These are phyloP conservation scores for Marisa cornuarietis DNA, from an alignment of 1,140 invertebrate species.

Conservation along the genomic window DNA sequence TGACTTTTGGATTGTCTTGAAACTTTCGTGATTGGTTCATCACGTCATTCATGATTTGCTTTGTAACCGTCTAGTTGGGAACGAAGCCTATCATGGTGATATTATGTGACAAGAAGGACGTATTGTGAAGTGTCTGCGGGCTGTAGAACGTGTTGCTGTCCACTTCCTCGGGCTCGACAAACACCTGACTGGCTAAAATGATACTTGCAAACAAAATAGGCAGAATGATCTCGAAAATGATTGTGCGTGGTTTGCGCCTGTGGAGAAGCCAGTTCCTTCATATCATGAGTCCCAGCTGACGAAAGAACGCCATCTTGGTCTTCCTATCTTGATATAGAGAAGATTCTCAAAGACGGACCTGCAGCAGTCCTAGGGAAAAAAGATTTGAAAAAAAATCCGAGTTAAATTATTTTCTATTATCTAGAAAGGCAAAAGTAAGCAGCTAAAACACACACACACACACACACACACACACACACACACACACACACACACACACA, in stretches of 20 bases:
- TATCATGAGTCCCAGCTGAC: constrained; percentile 40
- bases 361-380: too few species aligned
- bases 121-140: constrained; percentile 9
- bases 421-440: too few species aligned
- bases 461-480: constrained; percentile 8
- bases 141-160: constrained; percentile 36
- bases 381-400: too few species aligned
- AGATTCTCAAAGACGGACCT: constrained; percentile 50
- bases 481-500: not conserved
- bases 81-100: constrained; percentile 18
- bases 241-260: constrained; percentile 39
- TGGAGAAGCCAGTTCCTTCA: constrained; percentile 57
- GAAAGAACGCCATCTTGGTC: constrained; percentile 31
- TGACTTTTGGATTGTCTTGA: too few species aligned
- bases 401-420: too few species aligned
- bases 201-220: constrained; percentile 47
- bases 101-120: not conserved
- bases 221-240: constrained; percentile 50
- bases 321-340: too few species aligned
- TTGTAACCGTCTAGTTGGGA: constrained; percentile 15
- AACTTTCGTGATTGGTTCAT: too few species aligned
- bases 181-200: constrained; percentile 40
- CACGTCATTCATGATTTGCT: constrained; percentile 20
- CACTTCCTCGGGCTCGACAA: constrained; percentile 34
- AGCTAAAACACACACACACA: not conserved